Evolutionary conservation across 2,113 vertebrate genomes (phyloP).

Genomic region (Ophiodon elongatus): DNA sequence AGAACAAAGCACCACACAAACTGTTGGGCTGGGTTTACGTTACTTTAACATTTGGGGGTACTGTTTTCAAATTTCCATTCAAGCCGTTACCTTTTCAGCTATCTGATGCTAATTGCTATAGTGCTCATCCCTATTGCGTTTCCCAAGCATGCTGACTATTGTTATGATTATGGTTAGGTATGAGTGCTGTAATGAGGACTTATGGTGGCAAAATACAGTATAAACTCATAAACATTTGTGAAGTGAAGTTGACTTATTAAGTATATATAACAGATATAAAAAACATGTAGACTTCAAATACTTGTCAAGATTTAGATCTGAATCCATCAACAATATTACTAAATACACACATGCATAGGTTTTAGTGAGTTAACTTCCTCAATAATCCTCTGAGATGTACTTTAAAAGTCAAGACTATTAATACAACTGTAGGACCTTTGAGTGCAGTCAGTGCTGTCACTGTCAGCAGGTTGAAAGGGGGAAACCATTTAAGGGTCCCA

Average conservation of each 20-base stretch:
- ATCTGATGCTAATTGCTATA: background rate
- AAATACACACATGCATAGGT: background rate
- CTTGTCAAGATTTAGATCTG: background rate
- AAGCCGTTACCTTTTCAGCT: background rate
- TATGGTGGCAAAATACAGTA: background rate
- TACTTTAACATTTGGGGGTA: background rate
- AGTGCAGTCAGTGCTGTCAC: background rate
- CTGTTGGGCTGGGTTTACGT: background rate
- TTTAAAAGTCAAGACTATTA: conserved; percentile 12
- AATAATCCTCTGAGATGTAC: background rate
- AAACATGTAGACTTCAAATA: background rate
- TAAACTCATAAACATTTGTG: background rate
- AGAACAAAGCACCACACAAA: background rate
- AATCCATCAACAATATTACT: background rate
- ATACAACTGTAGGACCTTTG: background rate
- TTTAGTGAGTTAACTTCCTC: background rate
- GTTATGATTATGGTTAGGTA: background rate
- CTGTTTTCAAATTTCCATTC: background rate
- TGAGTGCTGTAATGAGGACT: background rate
- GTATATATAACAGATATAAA: background rate
- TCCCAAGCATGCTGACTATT: background rate
- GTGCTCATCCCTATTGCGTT: background rate
- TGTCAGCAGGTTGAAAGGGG: background rate
- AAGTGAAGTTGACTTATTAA: too few relatives aligned
- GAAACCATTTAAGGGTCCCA: background rate